phyloP scores from a whole-genome alignment of 1,140 invertebrate species.

The Trichoplusia ni region DNA sequence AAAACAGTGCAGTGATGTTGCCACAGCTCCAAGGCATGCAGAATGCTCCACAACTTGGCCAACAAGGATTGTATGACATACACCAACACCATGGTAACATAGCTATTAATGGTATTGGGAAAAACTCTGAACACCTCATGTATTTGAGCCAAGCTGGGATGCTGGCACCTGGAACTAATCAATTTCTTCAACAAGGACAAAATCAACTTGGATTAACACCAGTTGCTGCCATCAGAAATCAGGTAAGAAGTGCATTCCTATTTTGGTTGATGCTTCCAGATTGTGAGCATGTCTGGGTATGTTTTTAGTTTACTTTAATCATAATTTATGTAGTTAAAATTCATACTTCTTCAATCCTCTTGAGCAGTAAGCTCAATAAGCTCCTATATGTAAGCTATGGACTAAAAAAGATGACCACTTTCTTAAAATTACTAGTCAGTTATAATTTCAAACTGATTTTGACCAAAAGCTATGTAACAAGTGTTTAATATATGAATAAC shows the following conservation, averaged over 20 bases:
- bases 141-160: conserved; percentile 86
- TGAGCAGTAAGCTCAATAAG: too few species aligned
- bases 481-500: too few species aligned
- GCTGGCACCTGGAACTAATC: conserved; percentile 84
- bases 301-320: neutral
- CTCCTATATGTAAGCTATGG: too few species aligned
- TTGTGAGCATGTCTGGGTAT: neutral
- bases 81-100: conserved; percentile 80
- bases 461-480: too few species aligned
- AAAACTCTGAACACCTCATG: conserved; percentile 85
- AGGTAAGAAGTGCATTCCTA: conserved; percentile 66
- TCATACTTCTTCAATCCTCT: too few species aligned
- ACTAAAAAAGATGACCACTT: too few species aligned
- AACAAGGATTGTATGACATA: conserved; percentile 82
- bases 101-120: conserved; percentile 82
- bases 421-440: too few species aligned
- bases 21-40: conserved; percentile 73
- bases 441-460: too few species aligned
- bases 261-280: neutral
- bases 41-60: conserved; percentile 71
- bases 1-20: conserved; percentile 75
- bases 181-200: conserved; percentile 84
- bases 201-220: conserved; percentile 82
- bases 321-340: too few species aligned
- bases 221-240: conserved; percentile 79